Percentiles rank a stretch among this genome's conserved stretches.
Conservation (phyloP, 2,113 vertebrate genomes). For the Hyperopisus bebe region DNA sequence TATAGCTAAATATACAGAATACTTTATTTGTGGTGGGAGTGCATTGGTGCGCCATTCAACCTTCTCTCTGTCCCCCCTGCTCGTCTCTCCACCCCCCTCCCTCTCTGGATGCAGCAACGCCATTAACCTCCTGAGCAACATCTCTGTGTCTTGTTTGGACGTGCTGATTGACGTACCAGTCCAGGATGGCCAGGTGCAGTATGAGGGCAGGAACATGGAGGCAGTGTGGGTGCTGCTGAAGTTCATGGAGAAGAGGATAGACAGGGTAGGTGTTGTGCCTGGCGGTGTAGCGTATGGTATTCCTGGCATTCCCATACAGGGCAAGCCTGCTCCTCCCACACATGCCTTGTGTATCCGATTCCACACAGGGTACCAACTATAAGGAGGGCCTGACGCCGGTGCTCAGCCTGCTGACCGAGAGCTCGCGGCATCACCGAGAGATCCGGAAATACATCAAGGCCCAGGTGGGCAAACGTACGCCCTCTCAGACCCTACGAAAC, state of each 20-base stretch:
- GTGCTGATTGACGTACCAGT: slow-evolving; percentile 78
- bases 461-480: slow-evolving; percentile 62
- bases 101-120: slow-evolving; percentile 72
- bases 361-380: slow-evolving; percentile 81
- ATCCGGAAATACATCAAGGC: slow-evolving; percentile 95
- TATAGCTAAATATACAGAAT: neutral
- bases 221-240: slow-evolving; percentile 75
- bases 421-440: slow-evolving; percentile 82
- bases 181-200: slow-evolving; percentile 67
- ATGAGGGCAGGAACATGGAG: slow-evolving; percentile 85
- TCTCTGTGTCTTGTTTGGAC: slow-evolving; percentile 86
- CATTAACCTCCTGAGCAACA: slow-evolving; percentile 91
- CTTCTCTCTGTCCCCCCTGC: neutral
- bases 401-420: slow-evolving; percentile 86
- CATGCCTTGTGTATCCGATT: slow-evolving; percentile 26
- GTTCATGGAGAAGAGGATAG: slow-evolving; percentile 97
- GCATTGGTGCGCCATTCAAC: slow-evolving; percentile 34
- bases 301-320: neutral
- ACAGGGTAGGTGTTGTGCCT: slow-evolving; percentile 71
- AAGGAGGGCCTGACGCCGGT: slow-evolving; percentile 94
- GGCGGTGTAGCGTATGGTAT: neutral
- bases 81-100: slow-evolving; percentile 28
- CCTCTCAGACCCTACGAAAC: neutral
- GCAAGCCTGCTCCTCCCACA: neutral
- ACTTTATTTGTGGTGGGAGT: neutral